phyloP scores from a whole-genome alignment of 2,797 vertebrate genomes.

The Thunnus albacares region DNA sequence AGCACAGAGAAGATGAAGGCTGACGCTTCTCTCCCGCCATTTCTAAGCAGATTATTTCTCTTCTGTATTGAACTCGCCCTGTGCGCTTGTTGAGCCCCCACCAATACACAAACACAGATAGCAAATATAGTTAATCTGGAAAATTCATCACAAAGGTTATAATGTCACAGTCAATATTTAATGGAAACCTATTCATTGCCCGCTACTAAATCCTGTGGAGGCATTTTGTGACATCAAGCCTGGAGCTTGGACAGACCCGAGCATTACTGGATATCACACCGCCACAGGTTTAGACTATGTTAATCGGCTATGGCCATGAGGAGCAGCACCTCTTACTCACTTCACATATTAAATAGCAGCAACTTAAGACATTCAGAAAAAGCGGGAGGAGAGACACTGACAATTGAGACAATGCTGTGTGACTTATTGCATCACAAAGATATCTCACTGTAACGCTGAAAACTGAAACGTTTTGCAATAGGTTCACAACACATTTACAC shows the following conservation, averaged over 20 bases:
- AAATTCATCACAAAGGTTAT: slow-evolving; percentile 76
- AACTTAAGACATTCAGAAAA: slow-evolving; percentile 14
- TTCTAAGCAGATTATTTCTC: slow-evolving; percentile 80
- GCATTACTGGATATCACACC: slow-evolving; percentile 46
- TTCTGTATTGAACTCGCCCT: slow-evolving; percentile 52
- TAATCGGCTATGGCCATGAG: slow-evolving; percentile 53
- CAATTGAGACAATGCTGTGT: neutral
- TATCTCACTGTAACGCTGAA: neutral
- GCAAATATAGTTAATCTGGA: slow-evolving; percentile 66
- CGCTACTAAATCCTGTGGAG: slow-evolving; percentile 54
- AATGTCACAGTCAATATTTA: slow-evolving; percentile 74
- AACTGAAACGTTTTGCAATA: neutral
- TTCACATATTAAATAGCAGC: slow-evolving; percentile 36
- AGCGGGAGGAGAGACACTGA: slow-evolving; percentile 3
- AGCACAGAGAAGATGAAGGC: slow-evolving; percentile 67
- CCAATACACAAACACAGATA: slow-evolving; percentile 27
- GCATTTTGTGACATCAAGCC: slow-evolving; percentile 64
- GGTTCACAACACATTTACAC: too few relatives aligned
- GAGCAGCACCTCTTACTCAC: slow-evolving; percentile 37
- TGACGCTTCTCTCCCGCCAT: slow-evolving; percentile 49
- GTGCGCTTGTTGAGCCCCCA: slow-evolving; percentile 38
- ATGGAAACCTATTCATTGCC: slow-evolving; percentile 42
- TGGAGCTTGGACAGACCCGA: slow-evolving; percentile 13
- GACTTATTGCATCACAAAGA: neutral
- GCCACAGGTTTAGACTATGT: slow-evolving; percentile 36